Percentiles rank a stretch among this genome's conserved stretches.
phyloP scores from a whole-genome alignment of 2,797 vertebrate genomes.

The Gallinago stenura region DNA sequence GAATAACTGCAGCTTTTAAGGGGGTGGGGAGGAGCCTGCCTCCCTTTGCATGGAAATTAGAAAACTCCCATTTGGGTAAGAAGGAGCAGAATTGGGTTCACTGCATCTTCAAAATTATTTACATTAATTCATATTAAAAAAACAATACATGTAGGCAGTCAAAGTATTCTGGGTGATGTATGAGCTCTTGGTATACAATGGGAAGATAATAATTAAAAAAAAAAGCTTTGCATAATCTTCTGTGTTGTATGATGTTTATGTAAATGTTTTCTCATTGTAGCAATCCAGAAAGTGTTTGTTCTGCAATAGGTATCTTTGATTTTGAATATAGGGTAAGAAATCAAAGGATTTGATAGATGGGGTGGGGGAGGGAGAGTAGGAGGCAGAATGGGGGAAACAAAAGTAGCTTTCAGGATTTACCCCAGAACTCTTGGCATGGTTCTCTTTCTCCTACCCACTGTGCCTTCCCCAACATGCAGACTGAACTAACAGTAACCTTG shows the following conservation, averaged over 20 bases:
- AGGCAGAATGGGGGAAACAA: not conserved
- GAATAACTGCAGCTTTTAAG: not conserved
- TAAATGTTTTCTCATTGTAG: not conserved
- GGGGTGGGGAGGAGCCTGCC: accelerated
- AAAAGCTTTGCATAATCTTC: not conserved
- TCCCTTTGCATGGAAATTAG: not conserved
- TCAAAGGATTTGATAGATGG: not conserved
- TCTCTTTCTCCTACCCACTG: not conserved
- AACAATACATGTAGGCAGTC: not conserved
- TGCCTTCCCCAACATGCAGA: not conserved
- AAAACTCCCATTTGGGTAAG: not conserved
- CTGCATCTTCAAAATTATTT: not conserved
- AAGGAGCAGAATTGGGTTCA: not conserved
- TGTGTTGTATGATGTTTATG: not conserved
- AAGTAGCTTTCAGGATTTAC: not conserved
- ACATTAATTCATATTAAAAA: not conserved
- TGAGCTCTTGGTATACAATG: not conserved
- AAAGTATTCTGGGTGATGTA: not conserved
- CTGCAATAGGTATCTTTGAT: not conserved
- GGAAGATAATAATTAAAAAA: not conserved
- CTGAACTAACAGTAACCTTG: not conserved
- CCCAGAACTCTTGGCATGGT: not conserved
- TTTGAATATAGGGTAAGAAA: not conserved
- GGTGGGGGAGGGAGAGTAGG: accelerated
- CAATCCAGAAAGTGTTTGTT: not conserved